phyloP scores from a whole-genome alignment of 2,113 vertebrate species.

The Oryzias curvinotus region DNA sequence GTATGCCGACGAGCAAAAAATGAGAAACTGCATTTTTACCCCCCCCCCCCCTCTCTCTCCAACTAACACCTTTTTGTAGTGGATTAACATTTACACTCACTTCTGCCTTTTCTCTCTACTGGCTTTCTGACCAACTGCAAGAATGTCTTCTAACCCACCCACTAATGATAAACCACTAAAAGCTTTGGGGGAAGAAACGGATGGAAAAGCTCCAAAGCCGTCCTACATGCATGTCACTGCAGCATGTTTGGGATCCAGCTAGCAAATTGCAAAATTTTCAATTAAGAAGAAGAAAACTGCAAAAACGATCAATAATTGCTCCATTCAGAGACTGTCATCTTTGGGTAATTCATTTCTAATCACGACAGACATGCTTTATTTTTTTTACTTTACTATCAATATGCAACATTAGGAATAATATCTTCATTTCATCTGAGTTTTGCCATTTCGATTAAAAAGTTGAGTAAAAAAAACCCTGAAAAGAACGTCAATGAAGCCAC shows the following conservation, averaged over 20 bases:
- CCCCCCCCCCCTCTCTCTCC: conserved; percentile 18
- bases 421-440: conserved; percentile 19
- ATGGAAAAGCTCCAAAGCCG: conserved; percentile 70
- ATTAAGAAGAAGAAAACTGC: conserved; percentile 66
- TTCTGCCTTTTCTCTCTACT: conserved; percentile 70
- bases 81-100: conserved; percentile 74
- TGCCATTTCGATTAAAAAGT: conserved; percentile 7
- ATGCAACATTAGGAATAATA: conserved; percentile 77
- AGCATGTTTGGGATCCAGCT: conserved; percentile 80
- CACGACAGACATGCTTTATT: conserved; percentile 71
- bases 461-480: conserved; percentile 14
- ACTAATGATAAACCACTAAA: conserved; percentile 74
- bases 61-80: conserved; percentile 80
- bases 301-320: conserved; percentile 53
- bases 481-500: conserved; percentile 77
- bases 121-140: conserved; percentile 77
- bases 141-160: conserved; percentile 76
- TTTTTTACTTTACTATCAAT: conserved; percentile 76
- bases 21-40: conserved; percentile 83
- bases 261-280: conserved; percentile 55
- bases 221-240: conserved; percentile 82
- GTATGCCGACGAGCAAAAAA: conserved; percentile 71
- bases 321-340: conserved; percentile 63
- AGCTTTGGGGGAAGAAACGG: conserved; percentile 75
- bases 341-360: conserved; percentile 72